These are phyloP conservation scores for Nomia melanderi DNA, from an alignment of 1,140 invertebrate species.

Conservation along the genomic window DNA sequence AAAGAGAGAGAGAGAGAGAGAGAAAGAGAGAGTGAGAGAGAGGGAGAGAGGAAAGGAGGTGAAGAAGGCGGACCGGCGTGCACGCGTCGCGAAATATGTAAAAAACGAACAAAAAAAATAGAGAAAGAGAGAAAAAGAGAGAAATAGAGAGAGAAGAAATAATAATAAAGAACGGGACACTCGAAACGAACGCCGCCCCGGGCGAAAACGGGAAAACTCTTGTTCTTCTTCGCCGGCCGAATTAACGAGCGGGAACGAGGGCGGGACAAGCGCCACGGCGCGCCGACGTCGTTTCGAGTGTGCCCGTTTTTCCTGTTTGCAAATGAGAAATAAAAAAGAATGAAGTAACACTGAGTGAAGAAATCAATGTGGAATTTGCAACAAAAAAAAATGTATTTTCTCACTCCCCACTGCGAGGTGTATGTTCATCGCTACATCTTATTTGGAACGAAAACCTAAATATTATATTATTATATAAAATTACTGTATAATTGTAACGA, in stretches of 20 bases:
- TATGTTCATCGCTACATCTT: slow-evolving; percentile 79
- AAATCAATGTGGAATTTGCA: slow-evolving; percentile 77
- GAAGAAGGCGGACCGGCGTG: slow-evolving; percentile 37
- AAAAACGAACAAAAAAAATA: slow-evolving; percentile 48
- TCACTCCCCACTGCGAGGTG: slow-evolving; percentile 78
- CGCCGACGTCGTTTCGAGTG: slow-evolving; percentile 66
- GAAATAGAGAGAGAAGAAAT: slow-evolving; percentile 2
- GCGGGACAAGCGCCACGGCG: neutral
- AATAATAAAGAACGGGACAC: slow-evolving; percentile 57
- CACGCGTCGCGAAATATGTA: slow-evolving; percentile 40
- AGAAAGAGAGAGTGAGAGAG: too few species aligned
- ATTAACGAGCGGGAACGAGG: slow-evolving; percentile 1
- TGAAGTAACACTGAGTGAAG: slow-evolving; percentile 70
- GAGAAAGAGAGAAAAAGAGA: slow-evolving; percentile 25
- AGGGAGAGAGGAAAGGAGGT: slow-evolving; percentile 2
- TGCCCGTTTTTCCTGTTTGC: slow-evolving; percentile 59
- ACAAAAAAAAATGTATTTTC: slow-evolving; percentile 79
- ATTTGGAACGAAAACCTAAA: slow-evolving; percentile 78
- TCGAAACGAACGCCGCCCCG: slow-evolving; percentile 61
- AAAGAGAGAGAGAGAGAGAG: too few species aligned
- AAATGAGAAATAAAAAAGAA: slow-evolving; percentile 60
- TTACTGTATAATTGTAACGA: slow-evolving; percentile 80
- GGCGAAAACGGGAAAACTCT: neutral
- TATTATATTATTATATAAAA: slow-evolving; percentile 79
- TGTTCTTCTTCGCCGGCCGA: slow-evolving; percentile 47